Evolutionary conservation across 2,797 vertebrate species (phyloP), one percentile per base, ranked within the genome.

Genomic region (Alca torda): DNA sequence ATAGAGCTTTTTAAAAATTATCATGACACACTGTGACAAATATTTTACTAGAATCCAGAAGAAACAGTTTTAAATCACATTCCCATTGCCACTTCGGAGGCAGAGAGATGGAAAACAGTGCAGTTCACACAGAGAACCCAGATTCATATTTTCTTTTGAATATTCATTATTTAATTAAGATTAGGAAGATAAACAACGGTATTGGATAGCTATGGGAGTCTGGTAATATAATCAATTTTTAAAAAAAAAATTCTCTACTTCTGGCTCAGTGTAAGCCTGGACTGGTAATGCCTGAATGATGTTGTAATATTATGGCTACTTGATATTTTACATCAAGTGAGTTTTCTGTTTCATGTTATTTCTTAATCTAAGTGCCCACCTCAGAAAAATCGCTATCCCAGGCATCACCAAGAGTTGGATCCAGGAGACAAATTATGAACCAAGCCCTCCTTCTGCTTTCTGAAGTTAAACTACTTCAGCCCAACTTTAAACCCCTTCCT

Each of bases 111-210:
- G 80, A 88, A 95, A 94, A 64, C 74, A 89, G 77, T 31, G 31
- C 19, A 70, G 88, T 89, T 95, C 57, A n/a, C 68, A 70, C 53
- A 64, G 77, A 77, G 69, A 89, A 78, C 37, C 23, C 4, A 0
- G 13, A 76, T 91, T 93, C n/a, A 57, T 87, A 70, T 90, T 95
- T 96, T 95, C 88, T 89, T 94, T 87, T 96, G 95, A 96, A 96
- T 96, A 96, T 96, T 96, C 88, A 90, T 93, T 93, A 84, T 90
- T 96, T 97, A 95, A 95, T 97, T 94, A 95, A 95, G 93, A 91
- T 96, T 84, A 95, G 51, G 37, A 94, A 91, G 95, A 95, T 95
- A 96, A 96, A 96, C 93, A 96, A 82, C 60, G 56, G 67, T 74
- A 84, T 87, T 89, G 80, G 86, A 61, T 77, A 89, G 51, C 83